Conservation (phyloP, 2,888 invertebrate species). For the Epirrita christyi region DNA sequence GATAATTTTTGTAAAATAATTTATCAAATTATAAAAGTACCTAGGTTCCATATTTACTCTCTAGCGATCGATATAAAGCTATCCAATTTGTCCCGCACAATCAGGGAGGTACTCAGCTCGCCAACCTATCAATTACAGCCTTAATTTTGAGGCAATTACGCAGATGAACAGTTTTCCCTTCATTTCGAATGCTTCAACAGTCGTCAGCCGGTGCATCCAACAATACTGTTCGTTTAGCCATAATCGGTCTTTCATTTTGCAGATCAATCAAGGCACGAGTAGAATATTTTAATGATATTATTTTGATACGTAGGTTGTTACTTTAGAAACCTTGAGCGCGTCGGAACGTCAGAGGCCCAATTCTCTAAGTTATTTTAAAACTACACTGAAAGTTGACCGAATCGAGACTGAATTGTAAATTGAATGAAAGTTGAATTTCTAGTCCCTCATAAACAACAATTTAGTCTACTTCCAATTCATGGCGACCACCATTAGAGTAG, state of each 20-base stretch:
- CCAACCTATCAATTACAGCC: constrained; percentile 39
- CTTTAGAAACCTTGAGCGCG: too few relatives aligned
- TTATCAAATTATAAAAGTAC: background rate
- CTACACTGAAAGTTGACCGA: too few relatives aligned
- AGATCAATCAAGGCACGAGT: constrained; percentile 19
- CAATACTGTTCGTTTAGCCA: constrained; percentile 25
- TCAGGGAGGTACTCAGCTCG: constrained; percentile 35
- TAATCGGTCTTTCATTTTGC: background rate
- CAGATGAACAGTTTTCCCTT: constrained; percentile 40
- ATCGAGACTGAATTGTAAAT: too few relatives aligned
- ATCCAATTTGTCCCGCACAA: constrained; percentile 36
- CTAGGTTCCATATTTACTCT: constrained; percentile 13
- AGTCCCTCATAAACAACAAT: too few relatives aligned
- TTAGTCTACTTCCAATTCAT: too few relatives aligned
- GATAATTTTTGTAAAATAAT: background rate
- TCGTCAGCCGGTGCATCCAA: constrained; percentile 17
- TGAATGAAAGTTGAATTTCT: too few relatives aligned
- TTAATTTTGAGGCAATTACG: constrained; percentile 41
- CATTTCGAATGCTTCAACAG: constrained; percentile 29
- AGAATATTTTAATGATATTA: constrained; percentile 15
- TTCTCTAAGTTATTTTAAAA: too few relatives aligned
- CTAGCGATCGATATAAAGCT: constrained; percentile 35
- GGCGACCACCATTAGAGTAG: too few relatives aligned
- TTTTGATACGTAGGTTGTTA: too few relatives aligned
- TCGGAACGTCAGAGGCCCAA: too few relatives aligned